Evolutionary conservation across 92 coral and sea anemone genomes (phyloP).

Genomic region (Parazoanthus swiftii): DNA sequence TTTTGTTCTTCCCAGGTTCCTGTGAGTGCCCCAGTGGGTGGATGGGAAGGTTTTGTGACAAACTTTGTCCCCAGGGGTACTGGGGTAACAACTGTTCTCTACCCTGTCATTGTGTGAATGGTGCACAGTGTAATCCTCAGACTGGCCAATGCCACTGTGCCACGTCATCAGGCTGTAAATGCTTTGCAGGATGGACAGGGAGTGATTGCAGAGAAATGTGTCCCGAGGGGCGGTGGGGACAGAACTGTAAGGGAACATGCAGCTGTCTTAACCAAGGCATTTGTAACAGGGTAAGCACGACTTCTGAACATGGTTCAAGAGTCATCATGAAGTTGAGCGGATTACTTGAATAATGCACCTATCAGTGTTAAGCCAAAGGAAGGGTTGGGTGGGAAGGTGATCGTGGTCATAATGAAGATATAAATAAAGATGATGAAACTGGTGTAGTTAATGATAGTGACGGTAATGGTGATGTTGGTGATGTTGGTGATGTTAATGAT

Average conservation of each 20-base stretch:
- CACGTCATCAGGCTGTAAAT: conserved; percentile 57
- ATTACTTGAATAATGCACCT: no score
- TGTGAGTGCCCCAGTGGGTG: conserved; percentile 78
- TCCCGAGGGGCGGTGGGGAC: conserved; percentile 69
- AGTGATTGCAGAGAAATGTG: conserved; percentile 64
- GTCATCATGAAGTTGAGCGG: no score
- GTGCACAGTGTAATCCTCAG: conserved; percentile 69
- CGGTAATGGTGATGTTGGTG: not conserved
- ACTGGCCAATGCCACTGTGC: conserved; percentile 76
- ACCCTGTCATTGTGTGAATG: conserved; percentile 72
- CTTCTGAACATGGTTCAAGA: no score
- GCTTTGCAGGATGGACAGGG: conserved; percentile 81
- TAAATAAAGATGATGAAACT: not conserved
- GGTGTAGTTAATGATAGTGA: not conserved
- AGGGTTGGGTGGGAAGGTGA: not conserved
- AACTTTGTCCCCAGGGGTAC: conserved; percentile 64
- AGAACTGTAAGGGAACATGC: conserved; percentile 63
- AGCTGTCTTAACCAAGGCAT: conserved; percentile 60
- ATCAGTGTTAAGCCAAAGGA: not conserved
- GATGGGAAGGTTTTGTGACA: conserved; percentile 73
- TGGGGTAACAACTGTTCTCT: conserved; percentile 84
- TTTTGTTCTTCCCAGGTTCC: conserved; percentile 46
- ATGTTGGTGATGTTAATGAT: not conserved
- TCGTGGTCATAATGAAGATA: not conserved
- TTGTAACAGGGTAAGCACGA: conserved; percentile 71